Conservation (phyloP, 2,888 invertebrate species). For the Tineola bisselliella region DNA sequence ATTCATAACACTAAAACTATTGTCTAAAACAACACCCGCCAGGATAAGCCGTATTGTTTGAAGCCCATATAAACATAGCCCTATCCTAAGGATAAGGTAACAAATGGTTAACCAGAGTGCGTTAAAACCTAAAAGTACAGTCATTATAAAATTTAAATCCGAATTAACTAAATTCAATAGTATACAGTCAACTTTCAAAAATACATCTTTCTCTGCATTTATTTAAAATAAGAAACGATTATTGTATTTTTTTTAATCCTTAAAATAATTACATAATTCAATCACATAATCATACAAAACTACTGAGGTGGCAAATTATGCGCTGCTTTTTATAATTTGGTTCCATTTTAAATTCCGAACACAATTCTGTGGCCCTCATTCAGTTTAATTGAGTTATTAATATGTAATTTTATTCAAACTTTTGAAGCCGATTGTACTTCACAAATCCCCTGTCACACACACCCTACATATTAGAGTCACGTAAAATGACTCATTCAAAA, state of each 20-base stretch:
- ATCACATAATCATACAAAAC: neutral
- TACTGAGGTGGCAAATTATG: neutral
- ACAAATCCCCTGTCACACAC: slow-evolving; percentile 35
- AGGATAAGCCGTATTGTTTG: neutral
- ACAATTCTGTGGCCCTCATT: neutral
- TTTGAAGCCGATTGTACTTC: slow-evolving; percentile 33
- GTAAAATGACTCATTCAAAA: slow-evolving; percentile 35
- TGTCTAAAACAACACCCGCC: neutral
- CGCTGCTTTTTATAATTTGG: neutral
- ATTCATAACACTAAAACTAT: neutral
- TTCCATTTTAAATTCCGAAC: neutral
- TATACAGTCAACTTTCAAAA: too few relatives aligned
- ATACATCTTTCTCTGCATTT: too few relatives aligned
- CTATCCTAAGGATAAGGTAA: slow-evolving; percentile 24
- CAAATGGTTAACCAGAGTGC: slow-evolving; percentile 39
- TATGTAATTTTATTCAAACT: slow-evolving; percentile 19
- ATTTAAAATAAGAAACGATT: too few relatives aligned
- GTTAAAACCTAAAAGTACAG: slow-evolving; percentile 25
- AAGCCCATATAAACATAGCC: slow-evolving; percentile 24
- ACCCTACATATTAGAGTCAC: slow-evolving; percentile 43
- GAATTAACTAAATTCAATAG: too few relatives aligned
- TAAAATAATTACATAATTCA: neutral
- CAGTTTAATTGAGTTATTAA: neutral
- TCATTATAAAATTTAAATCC: too few relatives aligned
- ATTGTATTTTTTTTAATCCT: too few relatives aligned